A percentile compares a stretch with the other conserved stretches of the same genome.
Conservation (phyloP, 2,797 vertebrate genomes). For the Pelobates cultripes region DNA sequence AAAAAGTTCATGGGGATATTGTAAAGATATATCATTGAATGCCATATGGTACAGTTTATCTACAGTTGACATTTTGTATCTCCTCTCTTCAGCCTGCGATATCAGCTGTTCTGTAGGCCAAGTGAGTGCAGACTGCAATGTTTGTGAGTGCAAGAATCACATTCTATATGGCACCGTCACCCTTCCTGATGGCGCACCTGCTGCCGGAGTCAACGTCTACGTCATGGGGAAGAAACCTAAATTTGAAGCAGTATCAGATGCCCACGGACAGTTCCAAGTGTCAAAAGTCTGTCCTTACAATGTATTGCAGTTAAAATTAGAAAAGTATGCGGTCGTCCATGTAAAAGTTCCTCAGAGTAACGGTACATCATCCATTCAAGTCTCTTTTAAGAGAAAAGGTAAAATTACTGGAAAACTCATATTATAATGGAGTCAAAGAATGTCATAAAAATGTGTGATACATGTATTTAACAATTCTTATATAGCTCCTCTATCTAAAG, state of each 20-base stretch:
- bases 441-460: no score
- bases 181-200: conserved; percentile 81
- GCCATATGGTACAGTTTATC: neutral
- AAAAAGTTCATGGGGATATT: neutral
- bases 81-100: conserved; percentile 76
- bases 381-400: conserved; percentile 88
- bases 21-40: neutral
- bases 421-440: no score
- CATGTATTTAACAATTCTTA: no score
- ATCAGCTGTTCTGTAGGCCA: conserved; percentile 84
- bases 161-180: conserved; percentile 82
- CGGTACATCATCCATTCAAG: conserved; percentile 73
- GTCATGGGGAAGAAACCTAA: conserved; percentile 71
- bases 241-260: conserved; percentile 81
- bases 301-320: conserved; percentile 80
- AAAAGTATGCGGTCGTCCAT: conserved; percentile 74
- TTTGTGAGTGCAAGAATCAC: conserved; percentile 89
- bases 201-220: conserved; percentile 73
- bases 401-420: conserved; percentile 28
- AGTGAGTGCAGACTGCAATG: conserved; percentile 84
- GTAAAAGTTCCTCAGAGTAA: conserved; percentile 72
- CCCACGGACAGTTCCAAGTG: conserved; percentile 85
- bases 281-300: conserved; percentile 90
- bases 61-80: neutral
- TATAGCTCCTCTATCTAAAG: no score